Evolutionary conservation across 2,113 vertebrate species (phyloP), one percentile per base, ranked within the genome.

Genomic region (Phyllostomus discolor): DNA sequence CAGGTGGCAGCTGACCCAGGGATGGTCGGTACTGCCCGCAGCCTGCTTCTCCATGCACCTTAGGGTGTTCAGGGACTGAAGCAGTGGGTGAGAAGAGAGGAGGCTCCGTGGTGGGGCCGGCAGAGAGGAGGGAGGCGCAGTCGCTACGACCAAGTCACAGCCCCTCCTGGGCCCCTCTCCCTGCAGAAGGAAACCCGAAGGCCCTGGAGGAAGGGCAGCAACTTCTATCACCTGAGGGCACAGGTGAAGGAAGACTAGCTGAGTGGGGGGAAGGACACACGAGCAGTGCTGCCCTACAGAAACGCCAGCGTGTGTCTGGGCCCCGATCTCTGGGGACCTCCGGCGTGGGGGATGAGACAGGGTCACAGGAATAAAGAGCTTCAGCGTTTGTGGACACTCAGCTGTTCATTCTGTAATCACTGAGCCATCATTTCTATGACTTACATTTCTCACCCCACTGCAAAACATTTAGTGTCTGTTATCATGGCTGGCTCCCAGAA

Each of bases 291-390:
- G 5, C 26, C 31, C 11, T 46, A 20, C 38, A 31, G 24, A 24
- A 20, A 4, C 0, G 6, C 4, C 38, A 7, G 20, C 10, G 2
- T 9, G 0, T 1, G 2, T 38, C 7, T 20, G 31, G 1, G 5
- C 4, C 2, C 11, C 8, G 7, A n/a, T 35, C 22, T 69, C 28
- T 26, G 26, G 28, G 4, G 20, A 17, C 48, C 22, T 38, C n/a
- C 26, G 52, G 16, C 41, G 31, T 22, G 31, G n/a, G 35, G 0
- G 1, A 0, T 8, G 8, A 12, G 11, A 28, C 8, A 82, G 6
- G 54, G 50, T 10, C 0, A n/a, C 2, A 7, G 62, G 3, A 26
- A 35, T 26, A 31, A 62, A 41, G 54, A 64, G 11, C 10, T 4
- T 31, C 7, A 7, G 26, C 1, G 64, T 7, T 6, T 38, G 20